Conservation (phyloP, 2,888 invertebrate species). For the Julus scandinavius region DNA sequence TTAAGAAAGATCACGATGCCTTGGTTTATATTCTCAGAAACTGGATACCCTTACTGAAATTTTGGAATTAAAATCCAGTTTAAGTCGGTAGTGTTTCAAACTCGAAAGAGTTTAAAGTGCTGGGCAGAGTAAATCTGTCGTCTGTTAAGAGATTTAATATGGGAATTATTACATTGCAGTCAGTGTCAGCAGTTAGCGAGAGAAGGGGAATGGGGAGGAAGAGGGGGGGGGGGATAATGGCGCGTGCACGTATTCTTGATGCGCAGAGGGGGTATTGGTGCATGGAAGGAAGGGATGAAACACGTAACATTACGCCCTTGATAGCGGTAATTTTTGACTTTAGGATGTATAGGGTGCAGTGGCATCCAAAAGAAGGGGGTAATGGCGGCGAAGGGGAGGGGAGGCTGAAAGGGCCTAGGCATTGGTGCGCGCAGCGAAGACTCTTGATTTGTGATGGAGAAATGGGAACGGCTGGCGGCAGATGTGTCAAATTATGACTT, state of each 20-base stretch:
- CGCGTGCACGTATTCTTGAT: background rate
- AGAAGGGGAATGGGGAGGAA: background rate
- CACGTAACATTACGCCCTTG: background rate
- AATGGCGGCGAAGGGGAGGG: background rate
- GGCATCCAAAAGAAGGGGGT: background rate
- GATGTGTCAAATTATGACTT: slow-evolving; percentile 48
- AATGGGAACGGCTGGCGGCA: slow-evolving; percentile 46
- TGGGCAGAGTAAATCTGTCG: background rate
- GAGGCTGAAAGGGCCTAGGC: background rate
- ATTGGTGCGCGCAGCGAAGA: background rate
- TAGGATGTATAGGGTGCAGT: background rate
- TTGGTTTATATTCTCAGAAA: background rate
- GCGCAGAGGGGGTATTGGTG: background rate
- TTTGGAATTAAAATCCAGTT: background rate
- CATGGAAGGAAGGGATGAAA: background rate
- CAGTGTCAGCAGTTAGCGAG: slow-evolving; percentile 15
- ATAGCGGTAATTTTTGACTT: background rate
- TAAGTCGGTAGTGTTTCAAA: background rate
- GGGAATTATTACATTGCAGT: background rate
- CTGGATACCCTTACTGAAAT: background rate
- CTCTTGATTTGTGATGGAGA: slow-evolving; percentile 37
- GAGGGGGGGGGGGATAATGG: slow-evolving; percentile 9
- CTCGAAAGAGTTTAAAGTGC: background rate
- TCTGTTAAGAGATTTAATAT: slow-evolving; percentile 8
- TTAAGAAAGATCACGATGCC: no score